Conservation (phyloP, 2,888 invertebrate genomes). For the Melieria omissa region DNA sequence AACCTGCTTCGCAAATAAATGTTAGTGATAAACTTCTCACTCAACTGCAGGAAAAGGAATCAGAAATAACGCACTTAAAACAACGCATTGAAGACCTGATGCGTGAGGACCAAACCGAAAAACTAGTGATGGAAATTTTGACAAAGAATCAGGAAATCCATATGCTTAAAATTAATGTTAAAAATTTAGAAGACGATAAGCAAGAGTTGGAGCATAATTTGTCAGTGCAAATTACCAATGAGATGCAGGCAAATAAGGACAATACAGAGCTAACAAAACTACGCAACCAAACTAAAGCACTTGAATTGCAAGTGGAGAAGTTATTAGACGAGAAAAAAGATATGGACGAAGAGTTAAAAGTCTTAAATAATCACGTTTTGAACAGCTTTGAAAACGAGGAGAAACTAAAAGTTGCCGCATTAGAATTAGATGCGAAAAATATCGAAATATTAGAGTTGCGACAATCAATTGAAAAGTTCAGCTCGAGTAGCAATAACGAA, state of each 20-base stretch:
- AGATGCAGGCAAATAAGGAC: slow-evolving; percentile 46
- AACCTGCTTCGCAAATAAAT: no score
- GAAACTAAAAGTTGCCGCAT: slow-evolving; percentile 57
- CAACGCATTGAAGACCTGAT: slow-evolving; percentile 66
- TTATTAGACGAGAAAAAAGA: slow-evolving; percentile 57
- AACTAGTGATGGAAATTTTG: slow-evolving; percentile 62
- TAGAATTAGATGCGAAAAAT: slow-evolving; percentile 64
- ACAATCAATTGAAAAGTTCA: slow-evolving; percentile 49
- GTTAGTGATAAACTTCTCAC: slow-evolving; percentile 51
- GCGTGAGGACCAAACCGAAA: slow-evolving; percentile 65
- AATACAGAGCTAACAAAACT: slow-evolving; percentile 27
- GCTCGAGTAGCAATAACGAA: not conserved
- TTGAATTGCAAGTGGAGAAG: slow-evolving; percentile 51
- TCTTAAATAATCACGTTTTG: slow-evolving; percentile 65
- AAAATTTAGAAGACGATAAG: slow-evolving; percentile 66
- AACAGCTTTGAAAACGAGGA: slow-evolving; percentile 62
- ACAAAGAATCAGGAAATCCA: slow-evolving; percentile 66
- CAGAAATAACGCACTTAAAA: slow-evolving; percentile 61
- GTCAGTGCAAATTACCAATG: slow-evolving; percentile 52
- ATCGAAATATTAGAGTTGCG: slow-evolving; percentile 64
- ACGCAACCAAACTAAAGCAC: slow-evolving; percentile 31
- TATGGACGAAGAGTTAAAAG: slow-evolving; percentile 64
- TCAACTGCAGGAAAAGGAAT: slow-evolving; percentile 61
- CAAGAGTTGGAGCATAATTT: slow-evolving; percentile 65
- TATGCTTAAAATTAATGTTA: slow-evolving; percentile 63